A percentile compares a stretch with the other conserved stretches of the same genome.
Evolutionary conservation across 1,140 invertebrate genomes (phyloP).

Genomic region (Drosophila parvula): DNA sequence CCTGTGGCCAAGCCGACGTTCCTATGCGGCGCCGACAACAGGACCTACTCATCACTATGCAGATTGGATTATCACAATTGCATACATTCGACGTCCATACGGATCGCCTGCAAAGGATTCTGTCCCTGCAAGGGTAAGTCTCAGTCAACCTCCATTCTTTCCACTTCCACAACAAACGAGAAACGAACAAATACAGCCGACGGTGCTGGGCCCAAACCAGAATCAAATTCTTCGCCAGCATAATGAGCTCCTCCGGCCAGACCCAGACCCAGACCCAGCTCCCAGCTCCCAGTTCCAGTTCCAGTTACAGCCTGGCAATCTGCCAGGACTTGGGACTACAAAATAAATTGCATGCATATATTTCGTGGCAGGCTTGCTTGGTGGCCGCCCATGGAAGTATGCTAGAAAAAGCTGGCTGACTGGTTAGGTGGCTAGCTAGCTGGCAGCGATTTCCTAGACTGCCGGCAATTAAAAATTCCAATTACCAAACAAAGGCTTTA

Average conservation of each 20-base stretch:
- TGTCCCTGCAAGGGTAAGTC: conserved; percentile 90
- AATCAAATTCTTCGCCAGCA: conserved; percentile 46
- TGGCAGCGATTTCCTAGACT: conserved; percentile 27
- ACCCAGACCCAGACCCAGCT: neutral
- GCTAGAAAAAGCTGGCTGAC: conserved; percentile 26
- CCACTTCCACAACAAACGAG: conserved; percentile 21
- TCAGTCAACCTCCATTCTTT: neutral
- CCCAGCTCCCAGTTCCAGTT: neutral
- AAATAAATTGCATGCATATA: conserved; percentile 64
- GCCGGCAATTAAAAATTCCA: conserved; percentile 52
- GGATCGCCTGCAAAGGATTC: conserved; percentile 93
- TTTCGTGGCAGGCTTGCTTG: conserved; percentile 32
- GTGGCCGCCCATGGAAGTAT: conserved; percentile 43
- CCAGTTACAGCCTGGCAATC: conserved; percentile 46
- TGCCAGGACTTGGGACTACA: conserved; percentile 50
- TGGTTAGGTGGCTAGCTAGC: neutral
- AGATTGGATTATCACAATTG: conserved; percentile 96
- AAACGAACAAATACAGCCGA: conserved; percentile 15
- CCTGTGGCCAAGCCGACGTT: conserved; percentile 91
- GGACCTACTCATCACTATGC: conserved; percentile 96
- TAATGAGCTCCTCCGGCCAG: conserved; percentile 52
- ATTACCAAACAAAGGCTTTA: conserved; percentile 59
- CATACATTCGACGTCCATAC: conserved; percentile 90
- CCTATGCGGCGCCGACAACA: conserved; percentile 95
- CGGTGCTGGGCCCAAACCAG: conserved; percentile 7